Base-by-base conservation (phyloP, 2,797 vertebrate species). In the Apogon talboti region DNA sequence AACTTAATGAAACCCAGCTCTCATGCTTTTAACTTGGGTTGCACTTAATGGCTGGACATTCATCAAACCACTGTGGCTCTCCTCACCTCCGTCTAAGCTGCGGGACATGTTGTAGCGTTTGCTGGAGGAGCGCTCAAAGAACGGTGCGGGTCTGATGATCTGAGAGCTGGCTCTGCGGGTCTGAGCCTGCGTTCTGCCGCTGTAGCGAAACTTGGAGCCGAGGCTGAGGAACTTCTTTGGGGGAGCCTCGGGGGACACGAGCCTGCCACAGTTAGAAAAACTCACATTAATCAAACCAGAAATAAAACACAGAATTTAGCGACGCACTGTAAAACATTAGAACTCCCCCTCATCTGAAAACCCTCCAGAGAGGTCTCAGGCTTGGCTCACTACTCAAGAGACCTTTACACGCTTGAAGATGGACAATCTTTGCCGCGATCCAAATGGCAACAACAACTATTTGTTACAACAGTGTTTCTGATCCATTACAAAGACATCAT, bases 171-270 rank as follows among this genome's bases (percentile, higher is more conserved):
- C 98, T 83, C 95, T 89, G 49, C 98, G 95, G 0, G 96, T 98
- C 81, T 99, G 97, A 0, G 97, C 96, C 85, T 99, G 98, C 0
- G 98, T 99, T 53, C 98, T 93, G 33, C 98, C 98, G 0, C 98
- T 99, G 83, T 98, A 99, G 62, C 98, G 97, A 52, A 99, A 99
- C 93, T 99, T 99, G 59, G 98, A 99, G 57, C 98, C 98, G 78
- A 99, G 75, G 0, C 95, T 95, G 30, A 99, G 93, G 90, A 99
- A 98, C 91, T 98, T 98, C 92, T 99, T 99, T 38, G 97, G 96
- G 24, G 97, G 98, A 1, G 95, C 95, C 89, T 99, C 98, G 0
- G 98, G 96, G 57, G 97, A 93, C 47, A 98, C 92, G 10, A 99
- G 92, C 87, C 98, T 99, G 89, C 75, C 76, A 40, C 56, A 30